Percentiles rank a stretch among this genome's conserved stretches.
phyloP scores from a whole-genome alignment of 2,113 vertebrate genomes.

The Megaceryle torquata region DNA sequence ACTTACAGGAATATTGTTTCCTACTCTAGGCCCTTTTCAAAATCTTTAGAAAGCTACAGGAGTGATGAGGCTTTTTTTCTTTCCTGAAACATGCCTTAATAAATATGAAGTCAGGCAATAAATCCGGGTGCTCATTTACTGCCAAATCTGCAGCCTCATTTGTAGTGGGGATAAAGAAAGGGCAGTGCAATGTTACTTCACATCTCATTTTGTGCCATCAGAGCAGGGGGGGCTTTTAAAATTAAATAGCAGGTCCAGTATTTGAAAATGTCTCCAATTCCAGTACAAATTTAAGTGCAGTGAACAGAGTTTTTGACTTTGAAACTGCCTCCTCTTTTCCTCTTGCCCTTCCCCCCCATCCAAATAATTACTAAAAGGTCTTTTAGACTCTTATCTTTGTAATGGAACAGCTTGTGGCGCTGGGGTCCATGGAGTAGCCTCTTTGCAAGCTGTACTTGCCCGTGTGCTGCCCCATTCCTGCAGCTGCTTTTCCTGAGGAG shows the following conservation, averaged over 20 bases:
- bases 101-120: background rate
- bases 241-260: background rate
- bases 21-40: background rate
- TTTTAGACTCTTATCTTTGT: background rate
- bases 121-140: background rate
- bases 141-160: background rate
- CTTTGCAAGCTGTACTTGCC: background rate
- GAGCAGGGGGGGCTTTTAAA: background rate
- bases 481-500: background rate
- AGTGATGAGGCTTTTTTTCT: background rate
- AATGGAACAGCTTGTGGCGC: background rate
- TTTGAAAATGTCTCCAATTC: background rate
- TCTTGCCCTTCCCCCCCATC: background rate
- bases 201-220: background rate
- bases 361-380: background rate
- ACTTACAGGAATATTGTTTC: background rate
- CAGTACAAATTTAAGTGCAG: background rate
- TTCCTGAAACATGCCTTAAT: background rate
- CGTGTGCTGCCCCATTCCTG: background rate
- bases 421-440: background rate
- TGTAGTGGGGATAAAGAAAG: background rate
- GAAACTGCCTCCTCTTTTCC: background rate
- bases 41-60: background rate
- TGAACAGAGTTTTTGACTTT: background rate
- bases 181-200: background rate